These are phyloP conservation scores for Cheilosia vulpina DNA, from an alignment of 2,888 invertebrate species.

Conservation along the genomic window DNA sequence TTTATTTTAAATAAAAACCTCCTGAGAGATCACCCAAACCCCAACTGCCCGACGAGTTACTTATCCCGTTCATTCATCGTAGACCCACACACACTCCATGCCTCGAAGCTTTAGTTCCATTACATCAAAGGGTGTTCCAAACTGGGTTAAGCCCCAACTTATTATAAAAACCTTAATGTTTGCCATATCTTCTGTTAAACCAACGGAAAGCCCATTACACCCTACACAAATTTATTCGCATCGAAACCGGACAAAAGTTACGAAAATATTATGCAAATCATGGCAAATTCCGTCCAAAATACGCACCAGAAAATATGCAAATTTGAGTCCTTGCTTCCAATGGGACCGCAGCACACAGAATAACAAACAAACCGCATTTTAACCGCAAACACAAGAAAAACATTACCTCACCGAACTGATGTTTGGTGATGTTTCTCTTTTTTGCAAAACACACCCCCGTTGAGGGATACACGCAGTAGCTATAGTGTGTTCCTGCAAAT, in stretches of 20 bases:
- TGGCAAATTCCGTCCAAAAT: neutral
- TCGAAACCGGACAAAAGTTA: neutral
- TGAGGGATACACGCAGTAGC: neutral
- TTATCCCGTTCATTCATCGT: no score
- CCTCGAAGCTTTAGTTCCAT: no score
- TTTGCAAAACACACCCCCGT: neutral
- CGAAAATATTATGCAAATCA: neutral
- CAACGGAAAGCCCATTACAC: neutral
- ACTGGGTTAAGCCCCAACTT: no score
- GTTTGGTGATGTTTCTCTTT: no score
- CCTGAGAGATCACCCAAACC: no score
- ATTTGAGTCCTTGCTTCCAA: neutral
- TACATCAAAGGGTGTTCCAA: no score
- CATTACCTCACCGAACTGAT: neutral
- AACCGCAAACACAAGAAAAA: neutral
- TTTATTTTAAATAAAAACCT: no score
- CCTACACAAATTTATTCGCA: neutral
- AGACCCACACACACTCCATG: no score
- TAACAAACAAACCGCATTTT: neutral
- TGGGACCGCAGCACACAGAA: neutral
- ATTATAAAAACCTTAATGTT: no score
- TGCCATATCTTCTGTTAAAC: neutral
- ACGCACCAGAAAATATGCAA: conserved; percentile 1
- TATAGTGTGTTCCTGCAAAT: neutral
- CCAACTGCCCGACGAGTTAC: no score